Percentiles rank a stretch among this genome's conserved stretches.
Conservation (phyloP, 1,140 invertebrate species). For the Hermatobates lingyangjiaoensis region DNA sequence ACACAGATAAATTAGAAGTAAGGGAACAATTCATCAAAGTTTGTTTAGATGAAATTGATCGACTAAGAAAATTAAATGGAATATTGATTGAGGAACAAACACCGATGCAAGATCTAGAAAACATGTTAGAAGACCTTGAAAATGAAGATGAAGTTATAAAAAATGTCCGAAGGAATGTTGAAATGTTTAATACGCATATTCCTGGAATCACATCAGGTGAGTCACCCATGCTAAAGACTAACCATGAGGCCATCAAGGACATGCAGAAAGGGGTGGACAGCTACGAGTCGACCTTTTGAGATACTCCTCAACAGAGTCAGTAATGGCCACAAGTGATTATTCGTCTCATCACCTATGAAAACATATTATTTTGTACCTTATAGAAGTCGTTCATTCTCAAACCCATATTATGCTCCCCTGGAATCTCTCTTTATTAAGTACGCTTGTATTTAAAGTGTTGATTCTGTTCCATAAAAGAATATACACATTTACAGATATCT, state of each 20-base stretch:
- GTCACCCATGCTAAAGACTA: no score
- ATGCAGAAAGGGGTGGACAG: slow-evolving; percentile 24
- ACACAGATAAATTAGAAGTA: slow-evolving; percentile 52
- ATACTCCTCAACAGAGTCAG: no score
- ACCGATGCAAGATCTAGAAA: slow-evolving; percentile 13
- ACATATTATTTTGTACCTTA: no score
- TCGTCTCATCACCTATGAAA: no score
- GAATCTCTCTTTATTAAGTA: no score
- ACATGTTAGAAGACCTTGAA: slow-evolving; percentile 16
- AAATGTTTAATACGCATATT: slow-evolving; percentile 7
- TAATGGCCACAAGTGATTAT: no score
- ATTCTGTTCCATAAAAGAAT: no score
- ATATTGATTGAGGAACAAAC: slow-evolving; percentile 9
- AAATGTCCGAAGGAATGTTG: slow-evolving; percentile 9
- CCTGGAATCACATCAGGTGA: neutral
- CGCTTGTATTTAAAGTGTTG: no score
- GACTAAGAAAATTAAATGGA: slow-evolving; percentile 25
- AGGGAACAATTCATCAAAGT: slow-evolving; percentile 52
- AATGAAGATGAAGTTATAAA: slow-evolving; percentile 10
- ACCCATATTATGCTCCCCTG: no score
- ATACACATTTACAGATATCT: no score
- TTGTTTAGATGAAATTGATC: slow-evolving; percentile 40
- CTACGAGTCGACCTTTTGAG: no score
- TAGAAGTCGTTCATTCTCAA: no score
- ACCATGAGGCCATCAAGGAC: slow-evolving; percentile 19